A percentile compares a stretch with the other conserved stretches of the same genome.
Conservation (phyloP, 2,888 invertebrate species). For the Achlya flavicornis region DNA sequence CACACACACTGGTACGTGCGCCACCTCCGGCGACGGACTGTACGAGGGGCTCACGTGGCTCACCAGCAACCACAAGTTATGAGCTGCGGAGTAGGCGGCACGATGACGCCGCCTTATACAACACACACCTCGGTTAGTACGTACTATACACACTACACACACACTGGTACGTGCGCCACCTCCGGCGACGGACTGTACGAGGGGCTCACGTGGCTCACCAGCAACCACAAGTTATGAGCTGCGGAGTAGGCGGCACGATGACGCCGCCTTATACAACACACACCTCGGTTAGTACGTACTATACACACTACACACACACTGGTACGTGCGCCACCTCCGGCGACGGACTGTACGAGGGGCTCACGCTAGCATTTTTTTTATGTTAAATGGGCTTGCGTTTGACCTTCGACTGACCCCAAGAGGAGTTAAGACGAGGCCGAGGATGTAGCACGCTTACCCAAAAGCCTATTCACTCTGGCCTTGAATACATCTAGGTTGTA, state of each 20-base stretch:
- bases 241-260: conserved; percentile 81
- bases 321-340: conserved; percentile 99
- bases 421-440: no score
- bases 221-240: conserved; percentile 98
- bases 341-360: conserved; percentile 98
- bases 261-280: conserved; percentile 43
- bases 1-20: conserved; percentile 95
- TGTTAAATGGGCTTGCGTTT: no score
- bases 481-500: no score
- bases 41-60: conserved; percentile 99
- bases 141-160: not conserved
- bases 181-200: conserved; percentile 99
- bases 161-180: conserved; percentile 98
- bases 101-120: conserved; percentile 43
- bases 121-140: conserved; percentile 48
- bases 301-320: conserved; percentile 71
- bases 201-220: conserved; percentile 99
- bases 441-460: no score
- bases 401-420: no score
- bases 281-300: conserved; percentile 49
- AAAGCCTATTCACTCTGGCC: no score
- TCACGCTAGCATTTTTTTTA: no score
- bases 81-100: conserved; percentile 87
- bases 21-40: conserved; percentile 98
- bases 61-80: conserved; percentile 99